Base-by-base conservation (phyloP, 2,888 invertebrate genomes). In the Eupeodes luniger region DNA sequence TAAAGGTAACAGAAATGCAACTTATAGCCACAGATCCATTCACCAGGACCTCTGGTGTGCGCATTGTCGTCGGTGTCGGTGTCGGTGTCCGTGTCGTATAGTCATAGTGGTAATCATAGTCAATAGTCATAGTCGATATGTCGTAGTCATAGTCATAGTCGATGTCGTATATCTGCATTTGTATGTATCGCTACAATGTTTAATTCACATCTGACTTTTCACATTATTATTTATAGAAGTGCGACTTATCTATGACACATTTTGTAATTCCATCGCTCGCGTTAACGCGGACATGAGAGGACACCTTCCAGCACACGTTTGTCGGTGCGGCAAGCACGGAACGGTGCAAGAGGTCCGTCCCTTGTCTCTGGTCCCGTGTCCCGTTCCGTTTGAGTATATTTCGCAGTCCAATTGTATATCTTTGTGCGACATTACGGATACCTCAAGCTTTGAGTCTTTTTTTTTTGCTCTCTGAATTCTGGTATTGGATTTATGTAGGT, bases 191-290 rank as follows among this genome's bases (percentile, higher is more conserved):
- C 53, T 16, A 76, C 74, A 70, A 67, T 75, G 88, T 81, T 88
- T 85, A 88, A 88, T 88, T 88, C 88, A 88, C 88, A 88, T 88
- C 81, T 88, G 88, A 88, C 88, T 88, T 88, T 88, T 88, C 88
- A 85, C 88, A 88, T 88, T 88, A 88, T 88, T 88, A 88, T 88
- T 88, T 88, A 88, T 88, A 88, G 88, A 88, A 88, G 88, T 88
- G 88, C 88, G 85, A 88, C 88, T 88, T 88, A 88, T 88, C 88
- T 88, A 85, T 88, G 88, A 85, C 88, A 88, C 69, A 88, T 88
- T 88, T 84, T 88, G 88, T 88, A 88, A 88, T 88, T 88, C 85
- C 88, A 88, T 88, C 88, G 88, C 85, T 72, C 72, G 88, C 78
- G 85, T 88, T 88, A 85, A 78, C 81, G 81, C 84, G 84, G 88